A percentile compares a stretch with the other conserved stretches of the same genome.
Conservation (phyloP, 1,140 invertebrate genomes). For the Drosophila sp. region DNA sequence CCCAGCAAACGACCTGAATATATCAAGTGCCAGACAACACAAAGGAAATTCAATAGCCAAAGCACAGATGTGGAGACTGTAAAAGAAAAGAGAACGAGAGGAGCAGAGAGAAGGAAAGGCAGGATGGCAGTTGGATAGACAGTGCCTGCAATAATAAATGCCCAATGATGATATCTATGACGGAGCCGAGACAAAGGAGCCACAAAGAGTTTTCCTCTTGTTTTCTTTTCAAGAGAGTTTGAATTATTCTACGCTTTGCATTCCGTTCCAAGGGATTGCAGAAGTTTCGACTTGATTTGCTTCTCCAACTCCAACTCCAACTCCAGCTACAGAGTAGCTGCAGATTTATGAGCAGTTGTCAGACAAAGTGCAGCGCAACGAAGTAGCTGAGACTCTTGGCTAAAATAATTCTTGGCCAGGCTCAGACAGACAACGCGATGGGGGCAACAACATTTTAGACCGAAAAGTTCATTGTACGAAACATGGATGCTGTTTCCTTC, state of each 20-base stretch:
- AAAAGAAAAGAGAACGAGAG: neutral
- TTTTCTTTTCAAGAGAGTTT: neutral
- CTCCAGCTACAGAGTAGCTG: slow-evolving; percentile 19
- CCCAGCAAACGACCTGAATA: slow-evolving; percentile 55
- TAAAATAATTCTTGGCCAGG: slow-evolving; percentile 40
- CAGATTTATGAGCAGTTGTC: slow-evolving; percentile 76
- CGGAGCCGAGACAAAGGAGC: slow-evolving; percentile 60
- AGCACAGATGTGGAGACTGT: neutral
- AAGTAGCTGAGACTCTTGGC: slow-evolving; percentile 27
- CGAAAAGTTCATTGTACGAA: slow-evolving; percentile 71
- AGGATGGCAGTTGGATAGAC: slow-evolving; percentile 24
- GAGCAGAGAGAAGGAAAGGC: neutral
- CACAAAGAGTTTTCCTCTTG: slow-evolving; percentile 61
- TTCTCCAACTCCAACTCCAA: slow-evolving; percentile 6
- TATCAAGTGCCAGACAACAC: slow-evolving; percentile 51
- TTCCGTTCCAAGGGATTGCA: slow-evolving; percentile 28
- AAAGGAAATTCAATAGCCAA: slow-evolving; percentile 72
- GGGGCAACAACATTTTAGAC: slow-evolving; percentile 41
- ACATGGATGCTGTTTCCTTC: slow-evolving; percentile 21
- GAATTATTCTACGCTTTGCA: slow-evolving; percentile 49
- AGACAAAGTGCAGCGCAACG: slow-evolving; percentile 43
- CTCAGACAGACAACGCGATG: slow-evolving; percentile 20
- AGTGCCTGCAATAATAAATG: slow-evolving; percentile 71
- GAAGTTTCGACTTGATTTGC: slow-evolving; percentile 26
- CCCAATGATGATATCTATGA: slow-evolving; percentile 77